Base-by-base conservation (phyloP, 2,113 vertebrate species). In the Mesembrinibis cayennensis region DNA sequence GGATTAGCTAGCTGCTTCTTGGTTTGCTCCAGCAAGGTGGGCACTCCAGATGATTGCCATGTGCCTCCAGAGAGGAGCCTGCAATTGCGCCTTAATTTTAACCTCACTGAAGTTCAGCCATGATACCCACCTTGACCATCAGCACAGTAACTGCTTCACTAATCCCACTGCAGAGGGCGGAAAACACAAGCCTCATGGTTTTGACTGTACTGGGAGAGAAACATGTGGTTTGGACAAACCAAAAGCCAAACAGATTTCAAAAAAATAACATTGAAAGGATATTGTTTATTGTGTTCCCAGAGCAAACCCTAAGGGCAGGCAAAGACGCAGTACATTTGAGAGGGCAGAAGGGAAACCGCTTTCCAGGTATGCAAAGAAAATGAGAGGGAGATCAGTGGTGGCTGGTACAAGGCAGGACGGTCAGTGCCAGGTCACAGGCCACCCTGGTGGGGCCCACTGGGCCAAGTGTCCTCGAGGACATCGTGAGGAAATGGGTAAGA, bases 401-500 rank as follows among this genome's bases (percentile, higher is more conserved):
- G 42, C 47, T 58, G 49, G n/a, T 52, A 94, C 42, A 61, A 88
- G 50, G 38, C 32, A 66, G 47, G 26, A 82, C 4, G 6, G 42
- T 71, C 27, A 44, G 34, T 78, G 47, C n/a, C 10, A 5, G 56
- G 73, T 40, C 67, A 34, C 87, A 72, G n/a, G 17, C 32, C 56
- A n/a, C 15, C 10, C 32, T 2, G 3, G 15, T 2, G 59, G 14
- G 74, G 36, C 36, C 76, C 70, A 29, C 10, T 2, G 4, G 25
- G 25, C 34, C 65, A 38, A 8, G 19, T 2, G 2, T 79, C 23
- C 42, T 91, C 10, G 8, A 47, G 49, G 26, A 74, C 36, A 67
- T 25, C 1, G 0, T 38, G 17, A 29, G 2, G 1, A 74, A 63
- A 55, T 0, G 0, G 3, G 3, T 18, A 84, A 84, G 49, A 58